A percentile compares a stretch with the other conserved stretches of the same genome.
Evolutionary conservation across 2,797 vertebrate species (phyloP).

Genomic region (Enteromius radiatus): DNA sequence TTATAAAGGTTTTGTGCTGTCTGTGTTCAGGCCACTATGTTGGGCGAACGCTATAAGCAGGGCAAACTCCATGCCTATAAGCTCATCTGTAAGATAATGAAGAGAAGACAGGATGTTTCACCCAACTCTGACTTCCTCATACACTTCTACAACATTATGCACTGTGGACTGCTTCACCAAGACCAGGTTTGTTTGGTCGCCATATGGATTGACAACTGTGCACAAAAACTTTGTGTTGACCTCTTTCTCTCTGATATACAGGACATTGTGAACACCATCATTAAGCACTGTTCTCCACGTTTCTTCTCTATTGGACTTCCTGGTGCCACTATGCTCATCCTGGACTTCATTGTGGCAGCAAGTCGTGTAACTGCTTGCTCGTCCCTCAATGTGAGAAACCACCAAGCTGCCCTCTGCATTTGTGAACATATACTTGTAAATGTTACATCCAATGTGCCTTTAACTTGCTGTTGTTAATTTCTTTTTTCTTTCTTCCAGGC

Average conservation of each 20-base stretch:
- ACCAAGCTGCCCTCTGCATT: neutral
- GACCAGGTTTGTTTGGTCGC: constrained; percentile 83
- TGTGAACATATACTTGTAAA: neutral
- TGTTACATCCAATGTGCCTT: neutral
- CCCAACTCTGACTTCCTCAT: constrained; percentile 97
- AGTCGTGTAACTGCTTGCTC: constrained; percentile 93
- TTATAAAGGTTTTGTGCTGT: constrained; percentile 1
- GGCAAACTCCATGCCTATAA: constrained; percentile 99
- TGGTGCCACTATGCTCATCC: constrained; percentile 95
- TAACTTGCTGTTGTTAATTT: neutral
- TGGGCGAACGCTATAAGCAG: constrained; percentile 97
- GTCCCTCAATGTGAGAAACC: constrained; percentile 89
- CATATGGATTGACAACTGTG: neutral
- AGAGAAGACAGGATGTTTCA: constrained; percentile 96
- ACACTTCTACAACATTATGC: constrained; percentile 99
- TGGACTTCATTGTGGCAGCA: constrained; percentile 97
- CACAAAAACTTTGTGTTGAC: neutral
- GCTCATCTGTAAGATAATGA: constrained; percentile 99
- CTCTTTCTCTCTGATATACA: constrained; percentile 61
- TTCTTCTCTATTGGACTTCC: constrained; percentile 97
- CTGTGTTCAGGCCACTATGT: constrained; percentile 89
- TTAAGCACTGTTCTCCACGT: constrained; percentile 97
- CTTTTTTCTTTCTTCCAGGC: constrained; percentile 76
- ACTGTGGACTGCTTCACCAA: constrained; percentile 94
- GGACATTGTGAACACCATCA: constrained; percentile 99